phyloP scores from a whole-genome alignment of 2,113 vertebrate genomes.

The Microtus oregoni region DNA sequence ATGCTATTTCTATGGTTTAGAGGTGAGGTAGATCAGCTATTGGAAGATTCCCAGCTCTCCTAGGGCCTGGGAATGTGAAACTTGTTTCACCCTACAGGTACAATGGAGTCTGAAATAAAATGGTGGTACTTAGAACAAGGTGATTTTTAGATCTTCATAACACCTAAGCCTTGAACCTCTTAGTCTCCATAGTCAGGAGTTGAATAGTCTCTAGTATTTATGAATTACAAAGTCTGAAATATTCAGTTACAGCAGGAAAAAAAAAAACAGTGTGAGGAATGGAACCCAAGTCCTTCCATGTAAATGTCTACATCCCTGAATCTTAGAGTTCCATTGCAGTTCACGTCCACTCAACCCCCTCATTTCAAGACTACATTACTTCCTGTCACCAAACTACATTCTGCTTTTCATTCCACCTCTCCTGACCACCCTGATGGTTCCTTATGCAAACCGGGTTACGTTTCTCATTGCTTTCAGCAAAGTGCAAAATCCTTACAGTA shows the following conservation, averaged over 20 bases:
- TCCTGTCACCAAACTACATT: not conserved
- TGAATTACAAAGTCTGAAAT: not conserved
- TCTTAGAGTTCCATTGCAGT: not conserved
- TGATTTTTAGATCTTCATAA: not conserved
- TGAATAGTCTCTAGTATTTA: not conserved
- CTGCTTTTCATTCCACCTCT: not conserved
- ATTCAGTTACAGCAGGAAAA: not conserved
- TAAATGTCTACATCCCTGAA: too few relatives aligned
- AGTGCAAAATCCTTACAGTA: not conserved
- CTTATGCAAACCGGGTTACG: not conserved
- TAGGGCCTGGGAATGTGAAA: not conserved
- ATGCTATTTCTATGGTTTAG: not conserved
- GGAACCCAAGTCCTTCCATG: too few relatives aligned
- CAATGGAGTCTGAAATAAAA: not conserved
- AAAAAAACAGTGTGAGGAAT: not conserved
- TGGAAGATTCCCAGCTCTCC: not conserved
- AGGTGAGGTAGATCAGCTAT: not conserved
- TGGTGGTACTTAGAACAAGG: too few relatives aligned
- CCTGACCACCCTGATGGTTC: not conserved
- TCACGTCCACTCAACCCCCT: rapidly evolving
- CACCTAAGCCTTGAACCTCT: not conserved
- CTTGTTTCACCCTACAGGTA: not conserved
- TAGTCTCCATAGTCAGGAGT: not conserved
- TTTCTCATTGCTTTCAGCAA: not conserved
- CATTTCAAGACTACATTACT: not conserved